Evolutionary conservation across 2,113 vertebrate genomes (phyloP).

Genomic region (Pygoscelis adeliae): DNA sequence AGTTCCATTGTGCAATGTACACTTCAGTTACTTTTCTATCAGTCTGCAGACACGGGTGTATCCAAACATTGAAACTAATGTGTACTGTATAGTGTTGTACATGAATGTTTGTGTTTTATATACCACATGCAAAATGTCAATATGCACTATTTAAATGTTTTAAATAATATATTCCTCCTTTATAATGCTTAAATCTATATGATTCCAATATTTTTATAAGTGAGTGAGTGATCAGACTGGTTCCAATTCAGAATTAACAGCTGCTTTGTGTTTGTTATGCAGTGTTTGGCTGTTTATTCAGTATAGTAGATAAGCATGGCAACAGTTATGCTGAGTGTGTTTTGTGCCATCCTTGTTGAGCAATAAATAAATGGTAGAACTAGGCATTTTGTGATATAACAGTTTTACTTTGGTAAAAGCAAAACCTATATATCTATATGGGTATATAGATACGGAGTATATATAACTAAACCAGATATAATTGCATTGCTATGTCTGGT

Average conservation of each 20-base stretch:
- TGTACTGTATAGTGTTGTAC: conserved; percentile 84
- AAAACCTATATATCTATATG: conserved; percentile 73
- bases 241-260: conserved; percentile 80
- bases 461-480: conserved; percentile 74
- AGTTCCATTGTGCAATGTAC: conserved; percentile 75
- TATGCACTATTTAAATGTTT: conserved; percentile 83
- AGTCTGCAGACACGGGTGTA: conserved; percentile 73
- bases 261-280: conserved; percentile 80
- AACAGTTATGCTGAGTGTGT: conserved; percentile 77
- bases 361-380: conserved; percentile 87
- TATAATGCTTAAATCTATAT: conserved; percentile 86
- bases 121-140: conserved; percentile 84
- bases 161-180: conserved; percentile 89
- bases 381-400: conserved; percentile 78
- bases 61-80: conserved; percentile 77
- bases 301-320: conserved; percentile 86
- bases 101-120: conserved; percentile 84
- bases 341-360: conserved; percentile 88
- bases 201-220: conserved; percentile 88
- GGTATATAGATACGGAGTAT: conserved; percentile 78
- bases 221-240: conserved; percentile 77
- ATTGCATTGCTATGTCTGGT: conserved; percentile 78
- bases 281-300: conserved; percentile 79
- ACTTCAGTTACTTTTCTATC: conserved; percentile 73
- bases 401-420: conserved; percentile 79